These are phyloP conservation scores for Ceratina japonica DNA, from an alignment of 1,140 invertebrate genomes.

Conservation along the genomic window DNA sequence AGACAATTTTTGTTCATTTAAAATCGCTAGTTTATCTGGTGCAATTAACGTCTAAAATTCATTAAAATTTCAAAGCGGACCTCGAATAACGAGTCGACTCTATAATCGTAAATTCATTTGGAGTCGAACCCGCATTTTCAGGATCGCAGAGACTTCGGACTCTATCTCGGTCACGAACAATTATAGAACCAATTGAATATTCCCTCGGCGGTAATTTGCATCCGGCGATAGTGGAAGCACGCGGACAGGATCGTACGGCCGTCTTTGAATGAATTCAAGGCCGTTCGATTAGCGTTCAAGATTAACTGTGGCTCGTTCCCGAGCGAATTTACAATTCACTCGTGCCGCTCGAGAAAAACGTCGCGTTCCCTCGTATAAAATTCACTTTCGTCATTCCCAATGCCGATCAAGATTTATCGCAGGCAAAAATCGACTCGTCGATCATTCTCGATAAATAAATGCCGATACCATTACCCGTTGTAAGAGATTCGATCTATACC, in stretches of 20 bases:
- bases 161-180: slow-evolving; percentile 46
- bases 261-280: slow-evolving; percentile 49
- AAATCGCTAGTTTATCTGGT: too few species aligned
- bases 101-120: not conserved
- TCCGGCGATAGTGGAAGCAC: slow-evolving; percentile 9
- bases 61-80: not conserved
- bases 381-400: not conserved
- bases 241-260: not conserved
- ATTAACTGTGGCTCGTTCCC: slow-evolving; percentile 19
- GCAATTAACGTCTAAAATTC: not conserved
- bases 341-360: slow-evolving; percentile 1
- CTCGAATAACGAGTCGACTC: not conserved
- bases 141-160: slow-evolving; percentile 14
- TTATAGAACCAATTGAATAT: slow-evolving; percentile 44
- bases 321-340: slow-evolving; percentile 16
- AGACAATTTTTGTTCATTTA: too few species aligned
- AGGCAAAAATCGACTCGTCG: not conserved
- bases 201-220: slow-evolving; percentile 38
- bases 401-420: not conserved
- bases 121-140: slow-evolving; percentile 21
- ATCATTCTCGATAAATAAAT: too few species aligned
- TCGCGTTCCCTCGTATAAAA: not conserved
- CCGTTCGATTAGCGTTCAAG: slow-evolving; percentile 27
- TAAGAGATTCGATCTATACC: too few species aligned
- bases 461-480: too few species aligned